A percentile compares a stretch with the other conserved stretches of the same genome.
Evolutionary conservation across 2,888 invertebrate species (phyloP).

Genomic region (Drosophila hamatofila): DNA sequence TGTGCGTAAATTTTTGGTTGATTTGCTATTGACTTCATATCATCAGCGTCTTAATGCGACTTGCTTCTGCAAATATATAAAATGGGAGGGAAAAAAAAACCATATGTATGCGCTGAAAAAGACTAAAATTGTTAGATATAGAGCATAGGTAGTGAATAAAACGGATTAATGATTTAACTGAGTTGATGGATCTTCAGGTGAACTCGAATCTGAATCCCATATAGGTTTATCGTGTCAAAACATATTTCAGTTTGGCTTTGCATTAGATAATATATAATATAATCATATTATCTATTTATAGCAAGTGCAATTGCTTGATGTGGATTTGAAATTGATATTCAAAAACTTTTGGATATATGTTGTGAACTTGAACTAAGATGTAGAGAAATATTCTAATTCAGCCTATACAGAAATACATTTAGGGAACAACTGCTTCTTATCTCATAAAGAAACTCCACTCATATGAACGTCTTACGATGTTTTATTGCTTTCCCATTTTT

Average conservation of each 20-base stretch:
- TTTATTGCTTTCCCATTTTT: no score
- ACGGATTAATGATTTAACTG: not conserved
- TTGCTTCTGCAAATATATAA: conserved; percentile 14
- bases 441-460: no score
- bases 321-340: no score
- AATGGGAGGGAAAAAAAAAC: not conserved
- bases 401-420: no score
- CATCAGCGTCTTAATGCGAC: conserved; percentile 35
- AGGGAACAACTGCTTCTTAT: no score
- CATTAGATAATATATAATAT: not conserved
- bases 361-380: not conserved
- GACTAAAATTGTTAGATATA: not conserved
- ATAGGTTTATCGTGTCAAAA: not conserved
- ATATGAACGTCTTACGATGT: no score
- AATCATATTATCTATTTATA: no score
- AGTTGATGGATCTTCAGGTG: not conserved
- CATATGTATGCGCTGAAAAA: not conserved
- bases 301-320: no score
- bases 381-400: no score
- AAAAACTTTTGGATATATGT: not conserved
- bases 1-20: conserved; percentile 43
- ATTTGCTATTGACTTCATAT: conserved; percentile 60
- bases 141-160: not conserved
- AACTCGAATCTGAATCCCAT: not conserved
- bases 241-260: no score